Conservation (phyloP, 2,888 invertebrate genomes). For the Oxyscelio sp. region DNA sequence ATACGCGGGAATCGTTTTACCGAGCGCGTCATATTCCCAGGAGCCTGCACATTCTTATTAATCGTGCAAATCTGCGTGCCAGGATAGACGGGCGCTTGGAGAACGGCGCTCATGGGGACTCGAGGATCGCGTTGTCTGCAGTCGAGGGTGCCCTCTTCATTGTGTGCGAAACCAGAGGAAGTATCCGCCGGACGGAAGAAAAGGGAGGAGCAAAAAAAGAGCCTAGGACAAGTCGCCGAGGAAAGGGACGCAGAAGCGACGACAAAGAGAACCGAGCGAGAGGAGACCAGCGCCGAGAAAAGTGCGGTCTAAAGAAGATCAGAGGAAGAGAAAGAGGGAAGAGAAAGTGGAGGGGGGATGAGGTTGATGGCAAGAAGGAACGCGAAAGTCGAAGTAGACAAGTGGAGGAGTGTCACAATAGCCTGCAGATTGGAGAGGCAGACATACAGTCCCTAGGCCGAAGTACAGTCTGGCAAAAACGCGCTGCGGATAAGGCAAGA, state of each 20-base stretch:
- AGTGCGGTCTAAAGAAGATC: constrained; percentile 41
- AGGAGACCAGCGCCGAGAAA: constrained; percentile 19
- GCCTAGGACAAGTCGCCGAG: constrained; percentile 8
- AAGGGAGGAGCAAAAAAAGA: neutral
- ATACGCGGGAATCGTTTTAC: neutral
- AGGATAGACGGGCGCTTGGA: constrained; percentile 23
- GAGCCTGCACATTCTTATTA: constrained; percentile 28
- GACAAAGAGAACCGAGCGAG: neutral
- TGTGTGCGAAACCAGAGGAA: constrained; percentile 38
- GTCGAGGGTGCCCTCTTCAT: constrained; percentile 57
- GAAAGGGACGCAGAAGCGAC: neutral
- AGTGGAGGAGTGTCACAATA: constrained; percentile 83
- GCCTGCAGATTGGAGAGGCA: constrained; percentile 87
- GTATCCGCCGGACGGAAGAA: constrained; percentile 20
- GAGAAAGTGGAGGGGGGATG: constrained; percentile 34
- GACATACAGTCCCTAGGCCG: constrained; percentile 84
- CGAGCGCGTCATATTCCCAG: constrained; percentile 10
- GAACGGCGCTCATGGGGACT: constrained; percentile 21
- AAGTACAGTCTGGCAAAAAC: constrained; percentile 80
- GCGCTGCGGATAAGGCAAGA: neutral
- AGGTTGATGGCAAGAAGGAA: constrained; percentile 46
- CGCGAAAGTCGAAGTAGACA: constrained; percentile 66
- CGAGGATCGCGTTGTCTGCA: constrained; percentile 52
- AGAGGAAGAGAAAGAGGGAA: constrained; percentile 38
- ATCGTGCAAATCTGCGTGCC: constrained; percentile 12